A percentile compares a stretch with the other conserved stretches of the same genome.
Conservation (phyloP, 2,797 vertebrate genomes). For the Anomalospiza imberbis region DNA sequence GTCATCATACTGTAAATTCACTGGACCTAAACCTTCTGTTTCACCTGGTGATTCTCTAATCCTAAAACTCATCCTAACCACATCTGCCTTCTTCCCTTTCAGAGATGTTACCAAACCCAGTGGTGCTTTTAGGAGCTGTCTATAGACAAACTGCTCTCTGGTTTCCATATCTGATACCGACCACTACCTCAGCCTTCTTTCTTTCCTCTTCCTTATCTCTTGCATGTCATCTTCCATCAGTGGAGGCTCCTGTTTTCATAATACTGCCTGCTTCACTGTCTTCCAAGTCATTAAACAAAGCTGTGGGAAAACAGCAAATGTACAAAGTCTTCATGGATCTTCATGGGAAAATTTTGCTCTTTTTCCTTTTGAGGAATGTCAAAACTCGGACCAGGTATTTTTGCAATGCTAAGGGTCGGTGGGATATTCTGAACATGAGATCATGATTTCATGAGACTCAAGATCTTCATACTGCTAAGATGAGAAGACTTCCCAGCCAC, state of each 20-base stretch:
- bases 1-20: not conserved
- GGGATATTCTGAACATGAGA: not conserved
- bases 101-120: not conserved
- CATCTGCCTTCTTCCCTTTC: not conserved
- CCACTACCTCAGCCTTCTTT: not conserved
- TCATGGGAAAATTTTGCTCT: not conserved
- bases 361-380: not conserved
- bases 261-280: not conserved
- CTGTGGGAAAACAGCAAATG: not conserved
- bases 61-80: not conserved
- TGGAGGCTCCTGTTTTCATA: not conserved
- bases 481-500: not conserved
- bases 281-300: not conserved
- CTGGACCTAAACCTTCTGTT: not conserved
- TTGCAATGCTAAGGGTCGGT: not conserved
- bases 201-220: not conserved
- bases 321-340: not conserved
- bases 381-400: not conserved
- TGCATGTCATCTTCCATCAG: not conserved
- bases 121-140: not conserved
- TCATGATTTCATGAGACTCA: accelerated
- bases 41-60: not conserved
- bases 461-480: not conserved
- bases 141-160: not conserved
- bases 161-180: not conserved